These are phyloP conservation scores for Anoplius nigerrimus DNA, from an alignment of 2,888 invertebrate genomes.

Conservation along the genomic window DNA sequence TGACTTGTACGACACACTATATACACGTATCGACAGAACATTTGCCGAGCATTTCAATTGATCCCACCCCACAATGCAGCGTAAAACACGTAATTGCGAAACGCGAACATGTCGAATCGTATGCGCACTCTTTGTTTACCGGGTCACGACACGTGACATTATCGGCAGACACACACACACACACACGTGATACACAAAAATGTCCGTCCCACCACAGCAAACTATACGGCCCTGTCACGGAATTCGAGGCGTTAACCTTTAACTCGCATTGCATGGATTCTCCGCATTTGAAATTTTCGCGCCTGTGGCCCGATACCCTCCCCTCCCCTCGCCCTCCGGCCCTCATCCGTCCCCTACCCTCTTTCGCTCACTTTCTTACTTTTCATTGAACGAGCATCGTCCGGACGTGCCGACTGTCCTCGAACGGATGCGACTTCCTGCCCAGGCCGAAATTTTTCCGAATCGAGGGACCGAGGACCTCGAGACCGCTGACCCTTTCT, in stretches of 20 bases:
- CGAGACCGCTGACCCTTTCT: constrained; percentile 60
- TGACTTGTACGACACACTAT: no score
- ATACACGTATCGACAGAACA: no score
- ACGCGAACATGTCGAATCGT: no score
- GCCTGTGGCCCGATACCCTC: background rate
- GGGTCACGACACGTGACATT: no score
- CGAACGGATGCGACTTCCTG: constrained; percentile 2
- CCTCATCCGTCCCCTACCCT: background rate
- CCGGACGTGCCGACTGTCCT: no score
- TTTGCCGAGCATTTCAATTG: no score
- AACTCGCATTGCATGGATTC: constrained; percentile 5
- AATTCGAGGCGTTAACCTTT: constrained; percentile 37
- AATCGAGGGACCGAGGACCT: background rate
- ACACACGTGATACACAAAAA: no score
- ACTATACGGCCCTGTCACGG: constrained; percentile 25
- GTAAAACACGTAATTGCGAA: no score
- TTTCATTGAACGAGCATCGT: background rate
- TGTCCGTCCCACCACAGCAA: constrained; percentile 14
- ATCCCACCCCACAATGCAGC: no score
- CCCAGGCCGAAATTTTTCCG: constrained; percentile 1
- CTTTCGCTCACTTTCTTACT: background rate
- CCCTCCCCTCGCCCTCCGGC: background rate
- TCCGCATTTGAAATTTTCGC: constrained; percentile 24
- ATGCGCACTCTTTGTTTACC: no score
- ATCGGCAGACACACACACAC: no score